Conservation (phyloP, 2,888 invertebrate genomes). For the Hyalella azteca region DNA sequence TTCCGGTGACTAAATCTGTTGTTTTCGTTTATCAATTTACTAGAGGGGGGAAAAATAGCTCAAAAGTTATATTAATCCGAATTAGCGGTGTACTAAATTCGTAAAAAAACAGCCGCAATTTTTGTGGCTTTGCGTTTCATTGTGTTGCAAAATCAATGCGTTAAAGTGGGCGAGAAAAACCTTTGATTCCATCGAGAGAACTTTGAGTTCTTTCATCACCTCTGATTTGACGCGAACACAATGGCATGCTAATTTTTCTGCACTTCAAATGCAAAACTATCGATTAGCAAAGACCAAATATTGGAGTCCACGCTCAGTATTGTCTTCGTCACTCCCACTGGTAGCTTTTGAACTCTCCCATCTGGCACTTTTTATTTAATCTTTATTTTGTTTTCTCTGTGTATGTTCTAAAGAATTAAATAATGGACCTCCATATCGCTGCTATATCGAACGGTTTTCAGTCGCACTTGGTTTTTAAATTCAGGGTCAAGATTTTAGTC, state of each 20-base stretch:
- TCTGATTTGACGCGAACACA: not conserved
- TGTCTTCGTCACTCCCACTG: not conserved
- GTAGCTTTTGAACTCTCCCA: not conserved
- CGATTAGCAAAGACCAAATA: slow-evolving; percentile 14
- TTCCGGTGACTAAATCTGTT: no score
- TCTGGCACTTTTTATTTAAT: not conserved
- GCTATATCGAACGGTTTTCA: no score
- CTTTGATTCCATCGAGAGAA: not conserved
- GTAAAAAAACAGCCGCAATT: no score
- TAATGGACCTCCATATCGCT: not conserved
- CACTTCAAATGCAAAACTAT: not conserved
- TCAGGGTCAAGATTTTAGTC: no score
- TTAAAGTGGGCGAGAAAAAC: no score
- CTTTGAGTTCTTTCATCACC: not conserved
- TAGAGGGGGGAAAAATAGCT: no score
- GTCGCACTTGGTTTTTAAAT: no score
- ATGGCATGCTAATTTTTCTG: not conserved
- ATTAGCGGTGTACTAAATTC: no score
- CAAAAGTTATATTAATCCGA: no score
- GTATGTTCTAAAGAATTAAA: not conserved
- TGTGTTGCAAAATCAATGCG: no score
- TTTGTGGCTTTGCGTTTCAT: no score
- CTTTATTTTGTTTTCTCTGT: not conserved
- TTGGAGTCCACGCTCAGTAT: not conserved
- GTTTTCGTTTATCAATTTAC: no score